Evolutionary conservation across 2,888 invertebrate genomes (phyloP).

Genomic region (Agrochola macilenta): DNA sequence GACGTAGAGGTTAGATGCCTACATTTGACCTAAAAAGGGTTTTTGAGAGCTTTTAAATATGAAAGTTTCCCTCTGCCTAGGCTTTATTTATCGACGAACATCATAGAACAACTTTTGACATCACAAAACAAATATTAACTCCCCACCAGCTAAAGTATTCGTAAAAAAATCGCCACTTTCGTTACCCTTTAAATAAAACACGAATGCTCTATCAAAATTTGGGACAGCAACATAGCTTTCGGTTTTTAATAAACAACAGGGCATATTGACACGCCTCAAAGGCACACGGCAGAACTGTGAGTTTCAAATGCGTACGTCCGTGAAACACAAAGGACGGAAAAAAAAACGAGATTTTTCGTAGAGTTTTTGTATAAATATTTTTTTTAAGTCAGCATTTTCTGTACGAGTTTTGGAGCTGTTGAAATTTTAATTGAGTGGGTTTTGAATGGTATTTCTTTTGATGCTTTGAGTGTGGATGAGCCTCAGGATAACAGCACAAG

Average conservation of each 20-base stretch:
- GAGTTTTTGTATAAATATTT: slow-evolving; percentile 23
- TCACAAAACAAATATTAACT: slow-evolving; percentile 22
- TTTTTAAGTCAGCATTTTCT: slow-evolving; percentile 43
- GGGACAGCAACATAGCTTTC: slow-evolving; percentile 19
- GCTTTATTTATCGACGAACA: background rate
- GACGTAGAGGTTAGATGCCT: background rate
- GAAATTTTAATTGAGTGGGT: slow-evolving; percentile 42
- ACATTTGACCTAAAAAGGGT: background rate
- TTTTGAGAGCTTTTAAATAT: background rate
- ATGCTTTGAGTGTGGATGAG: slow-evolving; percentile 19
- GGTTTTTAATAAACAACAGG: slow-evolving; percentile 61
- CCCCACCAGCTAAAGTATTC: background rate
- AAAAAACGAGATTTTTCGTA: slow-evolving; percentile 12
- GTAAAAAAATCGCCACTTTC: slow-evolving; percentile 12
- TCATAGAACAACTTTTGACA: background rate
- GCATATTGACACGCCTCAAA: slow-evolving; percentile 66
- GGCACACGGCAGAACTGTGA: slow-evolving; percentile 40
- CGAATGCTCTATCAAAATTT: slow-evolving; percentile 45
- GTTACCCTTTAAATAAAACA: slow-evolving; percentile 48
- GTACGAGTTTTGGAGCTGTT: background rate
- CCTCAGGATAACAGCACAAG: background rate
- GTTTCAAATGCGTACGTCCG: slow-evolving; percentile 45
- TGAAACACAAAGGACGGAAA: slow-evolving; percentile 46
- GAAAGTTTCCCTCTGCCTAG: background rate
- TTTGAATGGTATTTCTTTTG: slow-evolving; percentile 22